phyloP scores from a whole-genome alignment of 2,888 invertebrate genomes.

The Hydrotaea cyrtoneurina region DNA sequence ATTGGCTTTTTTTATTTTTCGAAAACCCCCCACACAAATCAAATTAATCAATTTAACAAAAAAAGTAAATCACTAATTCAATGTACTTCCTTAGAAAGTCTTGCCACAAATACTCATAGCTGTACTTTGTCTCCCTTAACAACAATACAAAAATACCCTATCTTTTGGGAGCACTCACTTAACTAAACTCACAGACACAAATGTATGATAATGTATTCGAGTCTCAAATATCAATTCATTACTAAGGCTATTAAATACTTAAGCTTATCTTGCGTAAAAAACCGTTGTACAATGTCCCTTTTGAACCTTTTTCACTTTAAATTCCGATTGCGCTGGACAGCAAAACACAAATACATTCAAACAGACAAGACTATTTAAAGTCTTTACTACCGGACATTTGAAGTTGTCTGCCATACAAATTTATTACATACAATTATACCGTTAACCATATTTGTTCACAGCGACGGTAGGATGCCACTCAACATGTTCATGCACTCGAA shows the following conservation, averaged over 20 bases:
- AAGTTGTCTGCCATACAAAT: too few relatives aligned
- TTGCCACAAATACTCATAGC: too few relatives aligned
- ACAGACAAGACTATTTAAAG: neutral
- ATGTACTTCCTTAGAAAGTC: too few relatives aligned
- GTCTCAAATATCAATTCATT: neutral
- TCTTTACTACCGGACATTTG: neutral
- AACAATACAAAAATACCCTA: too few relatives aligned
- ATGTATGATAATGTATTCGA: too few relatives aligned
- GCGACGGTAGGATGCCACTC: neutral
- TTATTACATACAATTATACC: neutral
- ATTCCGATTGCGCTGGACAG: neutral
- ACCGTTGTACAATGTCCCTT: neutral
- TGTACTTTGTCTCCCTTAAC: too few relatives aligned
- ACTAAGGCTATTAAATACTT: neutral
- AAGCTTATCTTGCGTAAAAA: neutral
- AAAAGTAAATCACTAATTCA: too few relatives aligned
- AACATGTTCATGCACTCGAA: neutral
- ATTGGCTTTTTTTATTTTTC: too few relatives aligned
- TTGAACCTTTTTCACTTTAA: neutral
- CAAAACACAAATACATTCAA: neutral
- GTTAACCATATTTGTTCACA: neutral
- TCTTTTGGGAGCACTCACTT: too few relatives aligned
- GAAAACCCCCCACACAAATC: too few relatives aligned
- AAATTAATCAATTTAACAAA: too few relatives aligned
- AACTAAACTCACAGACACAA: too few relatives aligned